Conservation (phyloP, 92 coral and sea anemone species). For the Ricordea florida region DNA sequence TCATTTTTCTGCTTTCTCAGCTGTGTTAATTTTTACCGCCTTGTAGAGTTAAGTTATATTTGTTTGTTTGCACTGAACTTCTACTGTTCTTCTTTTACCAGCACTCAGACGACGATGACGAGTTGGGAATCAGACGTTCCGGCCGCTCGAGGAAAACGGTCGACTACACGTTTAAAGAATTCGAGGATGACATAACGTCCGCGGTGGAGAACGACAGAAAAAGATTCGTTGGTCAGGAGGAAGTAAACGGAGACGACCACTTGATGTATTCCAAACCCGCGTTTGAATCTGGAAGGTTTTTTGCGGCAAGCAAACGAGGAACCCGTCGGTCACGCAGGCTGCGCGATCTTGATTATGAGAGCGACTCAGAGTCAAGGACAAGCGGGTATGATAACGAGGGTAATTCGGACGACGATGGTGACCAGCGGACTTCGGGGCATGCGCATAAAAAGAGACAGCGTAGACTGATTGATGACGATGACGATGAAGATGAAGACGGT, state of each 20-base stretch:
- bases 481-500: slow-evolving; percentile 31
- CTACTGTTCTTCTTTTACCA: no score
- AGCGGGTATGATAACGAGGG: slow-evolving; percentile 77
- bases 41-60: not conserved
- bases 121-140: slow-evolving; percentile 74
- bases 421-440: slow-evolving; percentile 68
- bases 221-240: slow-evolving; percentile 58
- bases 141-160: slow-evolving; percentile 94
- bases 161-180: slow-evolving; percentile 95
- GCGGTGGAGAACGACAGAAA: slow-evolving; percentile 86
- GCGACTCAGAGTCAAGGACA: slow-evolving; percentile 85
- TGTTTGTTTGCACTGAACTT: not conserved
- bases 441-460: slow-evolving; percentile 75
- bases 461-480: slow-evolving; percentile 65
- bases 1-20: no score
- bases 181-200: slow-evolving; percentile 91
- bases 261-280: slow-evolving; percentile 38
- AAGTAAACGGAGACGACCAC: slow-evolving; percentile 41
- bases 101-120: slow-evolving; percentile 79
- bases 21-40: no score
- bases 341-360: slow-evolving; percentile 71
- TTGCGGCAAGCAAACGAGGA: not conserved
- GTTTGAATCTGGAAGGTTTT: slow-evolving; percentile 14
- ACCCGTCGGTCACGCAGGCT: slow-evolving; percentile 84
- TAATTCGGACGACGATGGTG: slow-evolving; percentile 73